phyloP scores from a whole-genome alignment of 2,113 vertebrate genomes.

The Tapirus terrestris region DNA sequence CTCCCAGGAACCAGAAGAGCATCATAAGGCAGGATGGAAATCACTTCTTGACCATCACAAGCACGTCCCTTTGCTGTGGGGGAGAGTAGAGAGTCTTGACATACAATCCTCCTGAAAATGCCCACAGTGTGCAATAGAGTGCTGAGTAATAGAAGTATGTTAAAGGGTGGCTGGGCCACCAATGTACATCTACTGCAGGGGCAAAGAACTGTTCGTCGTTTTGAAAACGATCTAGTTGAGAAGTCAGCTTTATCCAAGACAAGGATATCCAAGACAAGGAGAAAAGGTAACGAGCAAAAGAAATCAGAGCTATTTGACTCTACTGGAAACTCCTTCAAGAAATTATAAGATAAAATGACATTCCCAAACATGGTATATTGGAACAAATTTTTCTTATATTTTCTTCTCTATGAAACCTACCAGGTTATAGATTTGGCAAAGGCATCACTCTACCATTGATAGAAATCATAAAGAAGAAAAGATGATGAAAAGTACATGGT shows the following conservation, averaged over 20 bases:
- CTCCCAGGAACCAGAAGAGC: background rate
- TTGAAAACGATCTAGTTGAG: background rate
- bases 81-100: background rate
- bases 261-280: background rate
- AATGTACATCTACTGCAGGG: background rate
- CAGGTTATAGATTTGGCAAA: background rate
- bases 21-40: background rate
- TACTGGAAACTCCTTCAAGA: background rate
- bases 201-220: background rate
- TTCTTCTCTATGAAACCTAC: background rate
- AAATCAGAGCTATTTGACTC: background rate
- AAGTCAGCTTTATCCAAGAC: background rate
- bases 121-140: background rate
- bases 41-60: background rate
- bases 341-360: background rate
- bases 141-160: background rate
- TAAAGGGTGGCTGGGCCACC: background rate
- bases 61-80: background rate
- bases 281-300: background rate
- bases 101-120: background rate
- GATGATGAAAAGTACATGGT: background rate
- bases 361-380: background rate
- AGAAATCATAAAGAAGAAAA: background rate
- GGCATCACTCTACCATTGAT: background rate
- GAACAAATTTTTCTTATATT: background rate